Evolutionary conservation across 2,113 vertebrate genomes (phyloP).

Genomic region (Melanotaenia duboulayi): DNA sequence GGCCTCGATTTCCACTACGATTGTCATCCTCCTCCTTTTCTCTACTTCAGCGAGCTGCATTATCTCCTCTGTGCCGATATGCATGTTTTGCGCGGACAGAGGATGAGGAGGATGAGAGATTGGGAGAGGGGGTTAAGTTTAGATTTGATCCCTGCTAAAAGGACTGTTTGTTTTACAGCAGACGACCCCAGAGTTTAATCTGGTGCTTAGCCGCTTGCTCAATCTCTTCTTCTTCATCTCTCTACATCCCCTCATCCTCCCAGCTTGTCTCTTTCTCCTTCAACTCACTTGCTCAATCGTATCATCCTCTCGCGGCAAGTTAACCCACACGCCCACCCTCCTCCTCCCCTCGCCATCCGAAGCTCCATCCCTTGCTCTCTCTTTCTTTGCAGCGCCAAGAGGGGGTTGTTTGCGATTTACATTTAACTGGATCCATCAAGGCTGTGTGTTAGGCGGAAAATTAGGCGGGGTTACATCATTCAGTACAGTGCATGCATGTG

Average conservation of each 20-base stretch:
- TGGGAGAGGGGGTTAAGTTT: constrained; percentile 52
- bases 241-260: constrained; percentile 46
- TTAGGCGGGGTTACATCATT: constrained; percentile 54
- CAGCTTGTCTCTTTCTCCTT: constrained; percentile 23
- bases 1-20: constrained; percentile 47
- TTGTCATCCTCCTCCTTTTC: constrained; percentile 15
- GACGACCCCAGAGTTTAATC: constrained; percentile 77
- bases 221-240: constrained; percentile 62
- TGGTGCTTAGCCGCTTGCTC: constrained; percentile 72
- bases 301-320: constrained; percentile 56
- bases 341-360: constrained; percentile 2
- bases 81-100: constrained; percentile 37
- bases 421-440: constrained; percentile 59
- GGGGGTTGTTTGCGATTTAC: constrained; percentile 28
- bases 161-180: constrained; percentile 83
- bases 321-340: constrained; percentile 13
- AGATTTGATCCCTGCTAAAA: constrained; percentile 78
- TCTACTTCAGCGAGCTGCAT: constrained; percentile 51
- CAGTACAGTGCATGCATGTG: constrained; percentile 14
- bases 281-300: constrained; percentile 56
- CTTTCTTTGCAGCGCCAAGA: constrained; percentile 23
- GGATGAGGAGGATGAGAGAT: constrained; percentile 29
- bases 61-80: constrained; percentile 54
- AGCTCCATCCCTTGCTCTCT: constrained; percentile 35
- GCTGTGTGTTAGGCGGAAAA: constrained; percentile 50